Evolutionary conservation across 2,113 vertebrate genomes (phyloP), one percentile per base, ranked within the genome.

Genomic region (Gallinago jamesoni): DNA sequence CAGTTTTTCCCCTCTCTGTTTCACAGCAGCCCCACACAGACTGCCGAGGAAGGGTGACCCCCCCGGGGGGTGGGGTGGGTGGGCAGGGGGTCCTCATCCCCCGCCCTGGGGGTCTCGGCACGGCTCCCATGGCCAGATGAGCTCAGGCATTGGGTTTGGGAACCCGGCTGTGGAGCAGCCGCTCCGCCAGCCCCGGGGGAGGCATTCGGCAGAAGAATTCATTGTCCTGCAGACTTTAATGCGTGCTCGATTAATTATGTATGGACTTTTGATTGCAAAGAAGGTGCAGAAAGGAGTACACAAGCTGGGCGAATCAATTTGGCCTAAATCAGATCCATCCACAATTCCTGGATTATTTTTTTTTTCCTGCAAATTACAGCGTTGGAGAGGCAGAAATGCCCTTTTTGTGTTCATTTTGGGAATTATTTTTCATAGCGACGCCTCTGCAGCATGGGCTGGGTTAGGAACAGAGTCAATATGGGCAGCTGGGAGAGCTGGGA

Each of bases 191-290:
- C 64, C 8, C 45, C 3, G 0, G 14, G 67, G 70, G 23, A 53
- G 48, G 33, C 2, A 0, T 37, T 41, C 15, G 19, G 69, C 81
- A 55, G 31, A 35, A 39, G 19, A 13, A 69, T 37, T 88, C 81
- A 3, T 9, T n/a, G 47, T 75, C 85, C 81, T 79, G 67, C 1
- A 6, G 43, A 23, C 83, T 47, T 79, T 60, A 87, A 24, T 76
- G 85, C 27, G 66, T 1, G 3, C 37, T 59, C 22, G 35, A 53
- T 94, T 89, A 87, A 96, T 91, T 85, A 85, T 90, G 72, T 21
- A 96, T 62, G 75, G 85, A 6, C 14, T 69, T 85, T 10, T 82
- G 88, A 94, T 94, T 94, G 92, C 87, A 85, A 68, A 87, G 39
- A 31, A 1, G 13, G 30, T 15, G 23, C 6, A 3, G 78, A 56